These are phyloP conservation scores for Poeciliopsis turrubarensis DNA, from an alignment of 2,113 vertebrate genomes.

Conservation along the genomic window DNA sequence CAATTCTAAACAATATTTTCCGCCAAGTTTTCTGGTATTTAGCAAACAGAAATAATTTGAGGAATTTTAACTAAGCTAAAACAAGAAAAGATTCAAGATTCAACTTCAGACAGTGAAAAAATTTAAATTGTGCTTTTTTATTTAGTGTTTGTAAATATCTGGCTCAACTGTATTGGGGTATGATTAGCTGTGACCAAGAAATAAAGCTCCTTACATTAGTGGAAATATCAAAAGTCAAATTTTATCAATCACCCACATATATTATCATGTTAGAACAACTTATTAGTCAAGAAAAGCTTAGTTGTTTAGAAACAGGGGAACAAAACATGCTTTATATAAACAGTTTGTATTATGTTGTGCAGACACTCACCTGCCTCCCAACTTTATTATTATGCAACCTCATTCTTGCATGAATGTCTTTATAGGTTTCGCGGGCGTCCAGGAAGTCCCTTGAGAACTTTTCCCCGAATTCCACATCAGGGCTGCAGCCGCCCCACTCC, in stretches of 20 bases:
- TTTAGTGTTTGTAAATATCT: no score
- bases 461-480: slow-evolving; percentile 95
- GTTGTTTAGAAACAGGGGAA: background rate
- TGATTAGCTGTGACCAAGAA: background rate
- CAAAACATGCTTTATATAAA: background rate
- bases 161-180: background rate
- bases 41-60: no score
- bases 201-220: background rate
- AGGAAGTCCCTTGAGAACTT: slow-evolving; percentile 98
- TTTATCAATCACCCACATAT: background rate
- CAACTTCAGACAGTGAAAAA: no score
- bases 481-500: slow-evolving; percentile 99
- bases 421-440: slow-evolving; percentile 94
- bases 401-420: slow-evolving; percentile 97
- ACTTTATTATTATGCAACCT: slow-evolving; percentile 98
- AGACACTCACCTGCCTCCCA: slow-evolving; percentile 92
- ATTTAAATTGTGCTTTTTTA: no score
- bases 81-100: no score
- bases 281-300: background rate
- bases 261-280: background rate
- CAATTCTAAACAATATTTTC: no score
- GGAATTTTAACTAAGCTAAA: no score
- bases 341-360: background rate
- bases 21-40: no score
- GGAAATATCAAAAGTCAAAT: background rate